A percentile compares a stretch with the other conserved stretches of the same genome.
These are phyloP conservation scores for Eilema caniola DNA, from an alignment of 2,888 invertebrate genomes.

Conservation along the genomic window DNA sequence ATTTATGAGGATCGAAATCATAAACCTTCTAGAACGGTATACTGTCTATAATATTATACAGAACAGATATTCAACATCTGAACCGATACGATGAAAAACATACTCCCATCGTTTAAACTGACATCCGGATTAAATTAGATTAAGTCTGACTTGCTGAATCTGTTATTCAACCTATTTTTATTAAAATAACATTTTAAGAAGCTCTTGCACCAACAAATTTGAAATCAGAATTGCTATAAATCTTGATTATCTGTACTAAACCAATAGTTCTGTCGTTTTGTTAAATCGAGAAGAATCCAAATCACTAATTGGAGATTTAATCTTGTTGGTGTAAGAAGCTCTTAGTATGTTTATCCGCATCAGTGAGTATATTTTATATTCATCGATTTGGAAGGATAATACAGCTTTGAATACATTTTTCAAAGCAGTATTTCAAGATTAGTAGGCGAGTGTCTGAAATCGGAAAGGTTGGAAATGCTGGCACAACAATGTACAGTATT, in stretches of 20 bases:
- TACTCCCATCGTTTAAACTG: slow-evolving; percentile 17
- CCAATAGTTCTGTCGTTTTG: slow-evolving; percentile 18
- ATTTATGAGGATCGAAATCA: not conserved
- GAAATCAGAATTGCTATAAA: slow-evolving; percentile 2
- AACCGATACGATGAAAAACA: slow-evolving; percentile 28
- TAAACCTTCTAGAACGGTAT: slow-evolving; percentile 22
- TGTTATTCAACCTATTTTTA: slow-evolving; percentile 41
- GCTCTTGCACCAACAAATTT: slow-evolving; percentile 7
- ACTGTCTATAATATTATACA: slow-evolving; percentile 19
- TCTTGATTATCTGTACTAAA: slow-evolving; percentile 11
- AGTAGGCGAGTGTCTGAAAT: slow-evolving; percentile 33
- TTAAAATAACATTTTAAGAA: slow-evolving; percentile 24
- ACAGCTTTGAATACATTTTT: slow-evolving; percentile 23
- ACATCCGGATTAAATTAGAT: slow-evolving; percentile 39
- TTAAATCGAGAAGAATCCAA: slow-evolving; percentile 13
- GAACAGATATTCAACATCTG: slow-evolving; percentile 23
- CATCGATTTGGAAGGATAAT: slow-evolving; percentile 25
- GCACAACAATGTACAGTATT: not conserved
- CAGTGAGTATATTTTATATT: slow-evolving; percentile 34
- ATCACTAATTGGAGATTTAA: slow-evolving; percentile 17
- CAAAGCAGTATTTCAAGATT: slow-evolving; percentile 33
- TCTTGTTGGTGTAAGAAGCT: slow-evolving; percentile 10
- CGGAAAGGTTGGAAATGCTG: slow-evolving; percentile 5
- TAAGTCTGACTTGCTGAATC: slow-evolving; percentile 29
- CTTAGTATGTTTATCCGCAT: slow-evolving; percentile 24